Evolutionary conservation across 2,113 vertebrate genomes (phyloP).

Genomic region (Zapus hudsonius): DNA sequence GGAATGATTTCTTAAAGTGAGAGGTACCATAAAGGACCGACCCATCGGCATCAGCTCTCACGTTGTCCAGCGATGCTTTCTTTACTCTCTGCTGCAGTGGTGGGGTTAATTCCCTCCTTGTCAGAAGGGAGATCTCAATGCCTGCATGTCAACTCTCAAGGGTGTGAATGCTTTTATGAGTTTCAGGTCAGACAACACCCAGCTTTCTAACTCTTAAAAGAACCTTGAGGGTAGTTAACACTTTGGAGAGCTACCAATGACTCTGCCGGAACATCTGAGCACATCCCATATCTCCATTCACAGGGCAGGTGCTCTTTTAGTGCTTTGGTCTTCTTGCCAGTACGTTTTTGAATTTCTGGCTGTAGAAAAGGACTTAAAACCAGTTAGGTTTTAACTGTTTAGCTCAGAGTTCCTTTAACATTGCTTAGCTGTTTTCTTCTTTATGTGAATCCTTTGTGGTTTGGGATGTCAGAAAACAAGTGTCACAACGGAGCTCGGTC

Average conservation of each 20-base stretch:
- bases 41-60: background rate
- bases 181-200: background rate
- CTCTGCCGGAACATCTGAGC: background rate
- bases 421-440: background rate
- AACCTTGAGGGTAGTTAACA: background rate
- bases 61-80: background rate
- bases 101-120: background rate
- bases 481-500: background rate
- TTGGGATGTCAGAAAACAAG: background rate
- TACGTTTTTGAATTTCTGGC: conserved; percentile 37
- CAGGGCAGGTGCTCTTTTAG: background rate
- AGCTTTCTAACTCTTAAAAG: background rate
- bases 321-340: background rate
- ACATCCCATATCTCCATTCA: background rate
- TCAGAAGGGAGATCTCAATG: background rate
- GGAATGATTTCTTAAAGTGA: background rate
- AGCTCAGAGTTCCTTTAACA: background rate
- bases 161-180: background rate
- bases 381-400: background rate
- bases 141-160: background rate
- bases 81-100: background rate
- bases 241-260: background rate
- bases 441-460: background rate
- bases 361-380: conserved; percentile 2
- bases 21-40: background rate